A percentile compares a stretch with the other conserved stretches of the same genome.
phyloP scores from a whole-genome alignment of 2,797 vertebrate species.

The Platyrinchus mystaceus region DNA sequence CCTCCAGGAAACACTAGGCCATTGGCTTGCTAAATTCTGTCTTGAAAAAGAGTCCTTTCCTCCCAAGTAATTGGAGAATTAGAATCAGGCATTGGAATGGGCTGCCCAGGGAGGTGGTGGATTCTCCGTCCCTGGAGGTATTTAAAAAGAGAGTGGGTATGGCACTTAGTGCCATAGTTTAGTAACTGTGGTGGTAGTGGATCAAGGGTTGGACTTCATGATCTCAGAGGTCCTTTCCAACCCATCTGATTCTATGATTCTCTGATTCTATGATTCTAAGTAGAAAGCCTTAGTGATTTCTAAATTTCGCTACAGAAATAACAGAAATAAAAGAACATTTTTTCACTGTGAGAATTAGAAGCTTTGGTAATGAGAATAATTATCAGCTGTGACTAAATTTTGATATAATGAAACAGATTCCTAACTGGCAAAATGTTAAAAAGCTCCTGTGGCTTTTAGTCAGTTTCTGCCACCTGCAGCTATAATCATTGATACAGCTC shows the following conservation, averaged over 20 bases:
- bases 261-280: no score
- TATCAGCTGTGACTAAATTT: background rate
- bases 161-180: no score
- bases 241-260: no score
- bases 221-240: no score
- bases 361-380: background rate
- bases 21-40: background rate
- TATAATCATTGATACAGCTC: background rate
- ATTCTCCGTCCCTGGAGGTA: no score
- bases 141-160: no score
- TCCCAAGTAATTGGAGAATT: no score
- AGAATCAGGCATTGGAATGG: no score
- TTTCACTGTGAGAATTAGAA: conserved; percentile 13
- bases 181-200: no score
- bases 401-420: background rate
- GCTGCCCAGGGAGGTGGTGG: no score
- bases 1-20: background rate
- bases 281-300: background rate
- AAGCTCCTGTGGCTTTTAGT: background rate
- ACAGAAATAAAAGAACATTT: background rate
- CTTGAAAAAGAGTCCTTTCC: background rate
- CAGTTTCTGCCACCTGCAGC: background rate
- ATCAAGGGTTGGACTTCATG: no score
- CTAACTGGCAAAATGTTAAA: background rate
- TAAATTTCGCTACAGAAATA: background rate